A percentile compares a stretch with the other conserved stretches of the same genome.
Evolutionary conservation across 2,113 vertebrate genomes (phyloP).

Genomic region (Cyanistes caeruleus): DNA sequence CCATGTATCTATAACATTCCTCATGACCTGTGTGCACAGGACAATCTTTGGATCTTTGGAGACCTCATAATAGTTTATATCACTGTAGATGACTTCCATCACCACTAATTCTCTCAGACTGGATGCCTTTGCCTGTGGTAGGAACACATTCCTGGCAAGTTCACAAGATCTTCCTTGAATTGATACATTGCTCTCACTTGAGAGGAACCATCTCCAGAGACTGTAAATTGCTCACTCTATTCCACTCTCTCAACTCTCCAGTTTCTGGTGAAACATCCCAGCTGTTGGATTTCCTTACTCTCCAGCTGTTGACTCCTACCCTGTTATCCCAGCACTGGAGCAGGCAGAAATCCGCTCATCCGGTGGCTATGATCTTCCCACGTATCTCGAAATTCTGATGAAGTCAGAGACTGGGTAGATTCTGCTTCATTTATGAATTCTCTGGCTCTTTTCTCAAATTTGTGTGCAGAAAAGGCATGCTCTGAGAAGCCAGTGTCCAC

Average conservation of each 20-base stretch:
- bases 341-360: not conserved
- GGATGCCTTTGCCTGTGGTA: not conserved
- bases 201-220: not conserved
- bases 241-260: not conserved
- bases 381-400: not conserved
- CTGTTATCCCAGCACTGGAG: not conserved
- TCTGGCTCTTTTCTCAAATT: not conserved
- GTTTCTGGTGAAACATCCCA: not conserved
- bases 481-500: not conserved
- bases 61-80: not conserved
- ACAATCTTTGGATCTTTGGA: not conserved
- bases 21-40: not conserved
- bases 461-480: fast-evolving
- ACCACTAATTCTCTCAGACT: not conserved
- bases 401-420: not conserved
- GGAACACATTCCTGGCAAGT: not conserved
- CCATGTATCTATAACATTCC: too few relatives aligned
- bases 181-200: not conserved
- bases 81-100: not conserved
- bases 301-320: not conserved
- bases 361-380: not conserved
- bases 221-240: not conserved
- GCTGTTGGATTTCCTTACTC: not conserved
- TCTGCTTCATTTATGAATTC: not conserved
- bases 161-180: not conserved